Evolutionary conservation across 92 coral and sea anemone species (phyloP).

Genomic region (Metridium senile): DNA sequence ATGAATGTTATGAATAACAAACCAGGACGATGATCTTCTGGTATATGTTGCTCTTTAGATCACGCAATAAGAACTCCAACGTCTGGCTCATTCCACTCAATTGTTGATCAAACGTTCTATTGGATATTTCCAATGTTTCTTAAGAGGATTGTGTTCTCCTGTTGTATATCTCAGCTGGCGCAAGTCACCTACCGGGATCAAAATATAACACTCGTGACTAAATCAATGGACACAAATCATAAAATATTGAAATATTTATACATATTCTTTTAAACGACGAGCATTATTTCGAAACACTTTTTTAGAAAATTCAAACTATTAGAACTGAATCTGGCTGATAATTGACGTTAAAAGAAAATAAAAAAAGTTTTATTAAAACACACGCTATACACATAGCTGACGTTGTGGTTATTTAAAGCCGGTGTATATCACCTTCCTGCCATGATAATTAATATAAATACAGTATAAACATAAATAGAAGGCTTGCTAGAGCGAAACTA

Average conservation of each 20-base stretch:
- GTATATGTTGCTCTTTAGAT: no score
- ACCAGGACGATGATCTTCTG: not conserved
- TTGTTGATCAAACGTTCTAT: not conserved
- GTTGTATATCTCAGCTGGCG: not conserved
- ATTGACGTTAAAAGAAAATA: not conserved
- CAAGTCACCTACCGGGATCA: conserved; percentile 19
- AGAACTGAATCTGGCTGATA: not conserved
- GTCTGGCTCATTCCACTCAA: not conserved
- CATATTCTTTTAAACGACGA: not conserved
- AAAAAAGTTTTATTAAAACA: not conserved
- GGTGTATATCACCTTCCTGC: not conserved
- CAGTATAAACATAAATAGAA: not conserved
- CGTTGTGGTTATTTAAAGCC: not conserved
- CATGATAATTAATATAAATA: not conserved
- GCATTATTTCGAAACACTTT: not conserved
- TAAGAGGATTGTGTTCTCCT: not conserved
- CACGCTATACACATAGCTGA: not conserved
- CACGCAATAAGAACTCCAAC: no score
- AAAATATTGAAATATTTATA: conserved; percentile 16
- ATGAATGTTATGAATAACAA: not conserved
- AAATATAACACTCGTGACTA: conserved; percentile 6
- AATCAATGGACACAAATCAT: conserved; percentile 20
- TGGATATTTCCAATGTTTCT: not conserved
- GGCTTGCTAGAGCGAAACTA: not conserved
- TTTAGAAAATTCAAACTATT: not conserved